Evolutionary conservation across 2,888 invertebrate genomes (phyloP).

Genomic region (Aproaerema taeniolella): DNA sequence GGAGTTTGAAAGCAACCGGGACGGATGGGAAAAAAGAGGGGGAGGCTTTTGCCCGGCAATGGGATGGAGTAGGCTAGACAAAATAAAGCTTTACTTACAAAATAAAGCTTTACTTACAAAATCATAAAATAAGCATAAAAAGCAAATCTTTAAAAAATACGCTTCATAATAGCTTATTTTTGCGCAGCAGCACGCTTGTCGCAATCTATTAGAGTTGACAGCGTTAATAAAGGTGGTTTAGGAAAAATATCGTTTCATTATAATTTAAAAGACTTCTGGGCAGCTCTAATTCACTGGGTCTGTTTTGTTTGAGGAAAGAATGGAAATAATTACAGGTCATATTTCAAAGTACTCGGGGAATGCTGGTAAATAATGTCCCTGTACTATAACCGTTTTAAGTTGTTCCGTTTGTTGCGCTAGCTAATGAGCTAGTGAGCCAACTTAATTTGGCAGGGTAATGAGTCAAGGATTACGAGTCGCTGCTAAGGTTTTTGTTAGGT

Average conservation of each 20-base stretch:
- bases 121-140: no score
- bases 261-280: constrained; percentile 33
- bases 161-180: no score
- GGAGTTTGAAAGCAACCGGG: no score
- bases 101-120: no score
- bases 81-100: no score
- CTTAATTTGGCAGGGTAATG: constrained; percentile 3
- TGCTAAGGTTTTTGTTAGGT: no score
- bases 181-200: not conserved
- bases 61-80: no score
- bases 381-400: constrained; percentile 1
- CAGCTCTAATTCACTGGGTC: constrained; percentile 24
- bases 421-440: constrained; percentile 2
- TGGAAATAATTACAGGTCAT: constrained; percentile 38
- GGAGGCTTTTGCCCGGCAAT: no score
- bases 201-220: constrained; percentile 3
- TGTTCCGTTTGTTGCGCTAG: constrained; percentile 2
- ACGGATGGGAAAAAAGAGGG: no score
- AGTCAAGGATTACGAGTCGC: constrained; percentile 10
- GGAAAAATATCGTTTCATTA: constrained; percentile 7
- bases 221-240: constrained; percentile 1
- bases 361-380: constrained; percentile 17
- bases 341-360: constrained; percentile 37
- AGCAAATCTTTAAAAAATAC: no score
- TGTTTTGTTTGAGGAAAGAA: constrained; percentile 33